Base-by-base conservation (phyloP, 2,888 invertebrate species). In the Deilephila elpenor region DNA sequence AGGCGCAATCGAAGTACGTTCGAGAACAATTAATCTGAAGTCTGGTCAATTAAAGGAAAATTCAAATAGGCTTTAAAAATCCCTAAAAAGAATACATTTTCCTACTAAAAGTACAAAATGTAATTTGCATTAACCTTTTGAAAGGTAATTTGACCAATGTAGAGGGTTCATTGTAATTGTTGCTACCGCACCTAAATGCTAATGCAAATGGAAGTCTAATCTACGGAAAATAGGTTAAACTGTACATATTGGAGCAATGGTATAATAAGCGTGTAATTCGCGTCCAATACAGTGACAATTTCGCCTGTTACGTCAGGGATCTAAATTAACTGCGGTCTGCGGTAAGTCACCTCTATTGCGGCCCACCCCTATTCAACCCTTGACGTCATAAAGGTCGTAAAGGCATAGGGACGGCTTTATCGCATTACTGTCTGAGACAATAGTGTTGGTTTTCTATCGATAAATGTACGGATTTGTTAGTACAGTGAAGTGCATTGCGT, bases 241-340 rank as follows among this genome's bases (percentile, higher is more conserved):
- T 25, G 2, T 8, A 1, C 25, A 14, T 64, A 64, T 67, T 67
- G 67, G 17, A 51, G 67, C 25, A 67, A 67, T 71, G 74, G 73
- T 75, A 70, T 75, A 74, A 76, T 71, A 72, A 76, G 74, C 75
- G 75, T 29, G 67, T 67, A 67, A 67, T 67, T 25, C 51, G 51
- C 17, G 17, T 67, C 51, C 67, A 25, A 67, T 67, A 67, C 25
- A 51, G 20, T 51, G 5, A 67, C 51, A 25, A 25, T 51, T 67
- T 17, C 2, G 67, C 51, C n/a, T 44, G 25, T 25, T 20, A 67
- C 25, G 17, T 67, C 67, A 25, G 51, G 25, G 51, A 67, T 67
- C 67, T 67, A 51, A 51, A 67, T 67, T 67, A 51, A 67, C 64
- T 67, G 64, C 44, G 64, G 67, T 51, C 64, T 67, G 64, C 44